These are phyloP conservation scores for Zaprionus ornatus DNA, from an alignment of 1,140 invertebrate species.

Conservation along the genomic window DNA sequence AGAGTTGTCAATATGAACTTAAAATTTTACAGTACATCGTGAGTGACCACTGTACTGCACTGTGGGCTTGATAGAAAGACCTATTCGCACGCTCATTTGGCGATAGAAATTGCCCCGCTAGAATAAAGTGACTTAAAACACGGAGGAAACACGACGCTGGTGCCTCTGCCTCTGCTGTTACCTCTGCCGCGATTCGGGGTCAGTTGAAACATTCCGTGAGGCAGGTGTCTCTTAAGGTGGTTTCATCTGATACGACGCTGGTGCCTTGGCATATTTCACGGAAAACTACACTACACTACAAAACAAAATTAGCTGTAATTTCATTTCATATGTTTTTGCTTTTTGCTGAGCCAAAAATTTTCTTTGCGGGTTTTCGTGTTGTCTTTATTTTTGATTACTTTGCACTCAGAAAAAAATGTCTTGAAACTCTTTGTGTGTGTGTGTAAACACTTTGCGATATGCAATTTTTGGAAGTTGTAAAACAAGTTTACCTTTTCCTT, in stretches of 20 bases:
- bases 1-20: too few relatives aligned
- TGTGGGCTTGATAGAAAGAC: not conserved
- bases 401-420: constrained; percentile 9
- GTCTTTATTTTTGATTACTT: constrained; percentile 10
- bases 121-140: constrained; percentile 5
- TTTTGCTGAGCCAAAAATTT: not conserved
- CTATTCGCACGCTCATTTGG: constrained; percentile 29
- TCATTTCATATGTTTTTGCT: not conserved
- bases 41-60: not conserved
- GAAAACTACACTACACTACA: constrained; percentile 13
- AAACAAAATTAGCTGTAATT: constrained; percentile 8
- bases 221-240: constrained; percentile 1
- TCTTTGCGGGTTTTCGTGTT: not conserved
- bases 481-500: constrained; percentile 68
- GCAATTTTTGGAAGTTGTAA: constrained; percentile 55
- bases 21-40: not conserved
- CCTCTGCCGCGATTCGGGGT: not conserved
- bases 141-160: not conserved
- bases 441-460: constrained; percentile 36
- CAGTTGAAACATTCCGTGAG: not conserved
- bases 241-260: not conserved
- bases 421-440: not conserved
- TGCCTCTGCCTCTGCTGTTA: not conserved
- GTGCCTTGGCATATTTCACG: constrained; percentile 34
- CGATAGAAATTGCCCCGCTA: constrained; percentile 11